Conservation (phyloP, 2,797 vertebrate species). For the Anabas testudineus region DNA sequence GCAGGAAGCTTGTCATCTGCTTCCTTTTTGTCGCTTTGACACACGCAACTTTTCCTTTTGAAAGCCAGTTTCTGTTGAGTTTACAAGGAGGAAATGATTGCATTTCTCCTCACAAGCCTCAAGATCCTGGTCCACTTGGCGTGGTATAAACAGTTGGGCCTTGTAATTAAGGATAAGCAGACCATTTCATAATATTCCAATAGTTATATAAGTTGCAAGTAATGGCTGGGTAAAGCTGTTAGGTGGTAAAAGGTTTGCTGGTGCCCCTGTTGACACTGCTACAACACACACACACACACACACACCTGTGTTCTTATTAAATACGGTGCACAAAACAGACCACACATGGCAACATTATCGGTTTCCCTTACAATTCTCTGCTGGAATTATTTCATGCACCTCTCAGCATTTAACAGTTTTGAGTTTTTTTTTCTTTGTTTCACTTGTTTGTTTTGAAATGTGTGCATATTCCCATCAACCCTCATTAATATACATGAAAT, state of each 20-base stretch:
- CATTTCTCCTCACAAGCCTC: constrained; percentile 50
- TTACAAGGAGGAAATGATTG: constrained; percentile 44
- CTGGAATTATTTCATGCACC: neutral
- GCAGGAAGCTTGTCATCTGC: constrained; percentile 57
- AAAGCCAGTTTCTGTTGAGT: constrained; percentile 43
- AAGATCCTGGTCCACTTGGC: constrained; percentile 42
- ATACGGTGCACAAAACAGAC: constrained; percentile 4
- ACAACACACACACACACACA: neutral
- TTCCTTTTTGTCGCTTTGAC: constrained; percentile 52
- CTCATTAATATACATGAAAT: neutral
- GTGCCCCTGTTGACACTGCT: neutral
- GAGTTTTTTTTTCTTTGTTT: neutral
- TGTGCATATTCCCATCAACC: neutral
- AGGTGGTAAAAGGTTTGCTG: neutral
- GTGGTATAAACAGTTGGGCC: constrained; percentile 64
- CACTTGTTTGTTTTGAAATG: neutral
- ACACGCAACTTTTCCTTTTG: constrained; percentile 53
- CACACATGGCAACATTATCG: constrained; percentile 7
- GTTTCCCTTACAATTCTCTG: neutral
- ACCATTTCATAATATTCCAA: constrained; percentile 68
- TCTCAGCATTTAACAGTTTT: neutral
- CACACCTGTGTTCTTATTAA: neutral
- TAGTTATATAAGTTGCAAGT: constrained; percentile 9
- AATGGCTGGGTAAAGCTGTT: constrained; percentile 18
- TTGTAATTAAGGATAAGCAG: constrained; percentile 67